These are phyloP conservation scores for Calidris pugnax DNA, from an alignment of 2,113 vertebrate genomes.

Conservation along the genomic window DNA sequence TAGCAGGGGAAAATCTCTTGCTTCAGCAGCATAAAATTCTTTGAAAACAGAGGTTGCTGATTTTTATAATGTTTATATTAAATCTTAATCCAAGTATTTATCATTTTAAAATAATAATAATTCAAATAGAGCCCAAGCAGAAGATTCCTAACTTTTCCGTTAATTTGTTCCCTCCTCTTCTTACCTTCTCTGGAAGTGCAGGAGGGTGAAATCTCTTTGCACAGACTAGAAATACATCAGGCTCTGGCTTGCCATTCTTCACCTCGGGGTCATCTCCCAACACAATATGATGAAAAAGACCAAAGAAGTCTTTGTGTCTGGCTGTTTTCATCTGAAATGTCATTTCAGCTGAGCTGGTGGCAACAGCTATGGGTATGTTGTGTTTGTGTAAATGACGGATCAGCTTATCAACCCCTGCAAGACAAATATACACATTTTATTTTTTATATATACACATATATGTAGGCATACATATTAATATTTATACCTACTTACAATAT, in stretches of 20 bases:
- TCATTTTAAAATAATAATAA: background rate
- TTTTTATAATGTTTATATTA: background rate
- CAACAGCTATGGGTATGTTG: constrained; percentile 84
- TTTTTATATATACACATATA: background rate
- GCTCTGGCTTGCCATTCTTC: constrained; percentile 82
- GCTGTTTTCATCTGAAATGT: constrained; percentile 84
- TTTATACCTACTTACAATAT: background rate
- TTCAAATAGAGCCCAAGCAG: background rate
- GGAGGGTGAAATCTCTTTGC: constrained; percentile 84
- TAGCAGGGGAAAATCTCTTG: background rate
- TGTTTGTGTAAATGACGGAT: constrained; percentile 81
- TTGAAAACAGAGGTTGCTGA: background rate
- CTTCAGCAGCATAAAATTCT: background rate
- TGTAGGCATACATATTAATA: background rate
- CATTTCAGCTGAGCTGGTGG: constrained; percentile 79
- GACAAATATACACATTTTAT: background rate
- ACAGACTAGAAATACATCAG: constrained; percentile 88
- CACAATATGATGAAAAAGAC: constrained; percentile 84
- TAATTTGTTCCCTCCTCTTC: background rate
- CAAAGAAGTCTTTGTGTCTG: constrained; percentile 83
- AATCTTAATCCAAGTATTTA: background rate
- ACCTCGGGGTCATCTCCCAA: constrained; percentile 90
- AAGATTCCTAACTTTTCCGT: background rate
- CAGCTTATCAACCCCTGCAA: constrained; percentile 83
- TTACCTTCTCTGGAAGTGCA: constrained; percentile 77